Conservation (phyloP, 1,140 invertebrate genomes). For the Tetramorium alpestre region DNA sequence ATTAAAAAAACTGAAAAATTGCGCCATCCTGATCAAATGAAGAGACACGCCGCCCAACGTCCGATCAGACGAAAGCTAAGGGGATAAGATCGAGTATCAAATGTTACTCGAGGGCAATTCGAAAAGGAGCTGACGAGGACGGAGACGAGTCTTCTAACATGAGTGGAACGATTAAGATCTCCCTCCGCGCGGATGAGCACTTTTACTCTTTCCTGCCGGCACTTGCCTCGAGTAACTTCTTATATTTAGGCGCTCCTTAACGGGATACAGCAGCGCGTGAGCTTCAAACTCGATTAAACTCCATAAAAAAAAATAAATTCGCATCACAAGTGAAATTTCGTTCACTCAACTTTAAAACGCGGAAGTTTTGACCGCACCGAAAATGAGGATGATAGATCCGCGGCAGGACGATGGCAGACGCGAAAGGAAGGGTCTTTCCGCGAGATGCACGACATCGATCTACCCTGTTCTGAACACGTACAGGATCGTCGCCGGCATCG, state of each 20-base stretch:
- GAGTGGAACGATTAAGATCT: slow-evolving; percentile 46
- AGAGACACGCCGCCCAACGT: not conserved
- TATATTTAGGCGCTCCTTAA: slow-evolving; percentile 21
- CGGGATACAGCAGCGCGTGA: not conserved
- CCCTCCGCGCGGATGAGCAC: slow-evolving; percentile 28
- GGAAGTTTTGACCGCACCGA: slow-evolving; percentile 6
- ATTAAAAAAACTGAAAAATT: not conserved
- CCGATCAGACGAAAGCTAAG: not conserved
- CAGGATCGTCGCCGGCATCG: slow-evolving; percentile 9
- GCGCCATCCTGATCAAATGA: slow-evolving; percentile 28
- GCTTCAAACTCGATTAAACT: slow-evolving; percentile 44
- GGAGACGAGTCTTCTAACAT: slow-evolving; percentile 2
- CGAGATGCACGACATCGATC: slow-evolving; percentile 43
- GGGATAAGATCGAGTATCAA: not conserved
- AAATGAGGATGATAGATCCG: slow-evolving; percentile 39
- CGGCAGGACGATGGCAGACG: not conserved
- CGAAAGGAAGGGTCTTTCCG: not conserved
- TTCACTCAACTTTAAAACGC: slow-evolving; percentile 24
- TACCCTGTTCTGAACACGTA: slow-evolving; percentile 19
- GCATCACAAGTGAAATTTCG: not conserved
- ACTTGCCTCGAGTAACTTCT: not conserved
- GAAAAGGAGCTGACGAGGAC: slow-evolving; percentile 45
- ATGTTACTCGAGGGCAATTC: slow-evolving; percentile 42
- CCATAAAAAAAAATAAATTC: not conserved
- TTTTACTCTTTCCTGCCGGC: not conserved